Percentiles rank a stretch among this genome's conserved stretches.
Conservation (phyloP, 2,797 vertebrate genomes). For the Sciaenops ocellatus region DNA sequence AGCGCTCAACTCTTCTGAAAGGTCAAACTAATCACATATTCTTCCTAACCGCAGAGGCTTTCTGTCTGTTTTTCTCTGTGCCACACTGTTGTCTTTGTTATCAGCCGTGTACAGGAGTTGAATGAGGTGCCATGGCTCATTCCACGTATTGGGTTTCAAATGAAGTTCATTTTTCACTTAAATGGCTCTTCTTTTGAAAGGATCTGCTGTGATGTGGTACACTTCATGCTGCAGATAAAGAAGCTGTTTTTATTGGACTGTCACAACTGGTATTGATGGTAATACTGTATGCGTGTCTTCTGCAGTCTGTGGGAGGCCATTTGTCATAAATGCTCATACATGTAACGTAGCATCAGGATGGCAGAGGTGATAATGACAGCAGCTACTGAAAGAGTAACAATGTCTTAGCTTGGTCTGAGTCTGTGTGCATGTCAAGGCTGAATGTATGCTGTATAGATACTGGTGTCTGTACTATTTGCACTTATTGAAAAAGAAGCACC, state of each 20-base stretch:
- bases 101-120: slow-evolving; percentile 37
- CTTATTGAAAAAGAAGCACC: not conserved
- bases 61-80: not conserved
- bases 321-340: slow-evolving; percentile 2
- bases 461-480: not conserved
- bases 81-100: slow-evolving; percentile 31
- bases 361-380: not conserved
- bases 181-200: slow-evolving; percentile 4
- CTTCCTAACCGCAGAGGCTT: slow-evolving; percentile 1
- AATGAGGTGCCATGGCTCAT: slow-evolving; percentile 2
- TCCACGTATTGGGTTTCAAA: slow-evolving; percentile 5
- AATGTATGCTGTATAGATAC: not conserved
- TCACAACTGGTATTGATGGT: slow-evolving; percentile 27
- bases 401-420: not conserved
- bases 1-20: slow-evolving; percentile 21
- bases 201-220: not conserved
- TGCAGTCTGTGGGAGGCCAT: slow-evolving; percentile 3
- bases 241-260: slow-evolving; percentile 33
- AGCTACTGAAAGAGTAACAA: not conserved
- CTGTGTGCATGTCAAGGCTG: not conserved
- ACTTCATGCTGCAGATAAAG: slow-evolving; percentile 19
- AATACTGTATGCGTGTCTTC: not conserved
- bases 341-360: not conserved
- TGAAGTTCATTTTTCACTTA: slow-evolving; percentile 41
- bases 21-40: slow-evolving; percentile 48